A percentile compares a stretch with the other conserved stretches of the same genome.
These are phyloP conservation scores for Bombus breviceps DNA, from an alignment of 1,140 invertebrate species.

Conservation along the genomic window DNA sequence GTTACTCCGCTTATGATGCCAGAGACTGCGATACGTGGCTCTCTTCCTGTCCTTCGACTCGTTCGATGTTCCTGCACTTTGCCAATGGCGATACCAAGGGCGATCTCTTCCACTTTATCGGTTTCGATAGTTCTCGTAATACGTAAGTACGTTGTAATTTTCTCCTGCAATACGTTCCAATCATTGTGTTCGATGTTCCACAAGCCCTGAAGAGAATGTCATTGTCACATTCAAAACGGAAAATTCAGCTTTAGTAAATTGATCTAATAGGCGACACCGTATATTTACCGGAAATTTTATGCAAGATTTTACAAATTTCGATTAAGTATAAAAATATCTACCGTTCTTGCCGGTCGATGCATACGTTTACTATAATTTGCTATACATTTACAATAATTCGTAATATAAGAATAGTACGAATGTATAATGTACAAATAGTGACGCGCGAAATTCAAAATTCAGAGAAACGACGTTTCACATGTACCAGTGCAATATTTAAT, in stretches of 20 bases:
- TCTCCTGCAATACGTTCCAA: neutral
- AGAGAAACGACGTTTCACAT: neutral
- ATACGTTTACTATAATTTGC: too few relatives aligned
- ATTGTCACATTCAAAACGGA: neutral
- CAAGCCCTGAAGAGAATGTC: too few relatives aligned
- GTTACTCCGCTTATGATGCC: constrained; percentile 76
- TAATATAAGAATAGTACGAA: too few relatives aligned
- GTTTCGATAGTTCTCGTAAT: neutral
- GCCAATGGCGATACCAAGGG: neutral
- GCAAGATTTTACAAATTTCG: too few relatives aligned
- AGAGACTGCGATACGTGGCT: constrained; percentile 50
- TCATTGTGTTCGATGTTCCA: neutral
- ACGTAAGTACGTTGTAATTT: too few relatives aligned
- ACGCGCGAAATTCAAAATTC: too few relatives aligned
- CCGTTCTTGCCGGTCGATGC: too few relatives aligned
- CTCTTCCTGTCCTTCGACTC: constrained; percentile 12
- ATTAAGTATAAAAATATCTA: too few relatives aligned
- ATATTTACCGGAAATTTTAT: too few relatives aligned
- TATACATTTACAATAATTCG: too few relatives aligned
- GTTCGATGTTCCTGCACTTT: neutral
- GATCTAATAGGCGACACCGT: too few relatives aligned
- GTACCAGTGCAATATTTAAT: neutral
- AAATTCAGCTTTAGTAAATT: neutral
- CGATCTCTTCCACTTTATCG: neutral
- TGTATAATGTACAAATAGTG: too few relatives aligned